Evolutionary conservation across 2,888 invertebrate species (phyloP), one percentile per base, ranked within the genome.

Genomic region (Oegoconia quadripuncta): DNA sequence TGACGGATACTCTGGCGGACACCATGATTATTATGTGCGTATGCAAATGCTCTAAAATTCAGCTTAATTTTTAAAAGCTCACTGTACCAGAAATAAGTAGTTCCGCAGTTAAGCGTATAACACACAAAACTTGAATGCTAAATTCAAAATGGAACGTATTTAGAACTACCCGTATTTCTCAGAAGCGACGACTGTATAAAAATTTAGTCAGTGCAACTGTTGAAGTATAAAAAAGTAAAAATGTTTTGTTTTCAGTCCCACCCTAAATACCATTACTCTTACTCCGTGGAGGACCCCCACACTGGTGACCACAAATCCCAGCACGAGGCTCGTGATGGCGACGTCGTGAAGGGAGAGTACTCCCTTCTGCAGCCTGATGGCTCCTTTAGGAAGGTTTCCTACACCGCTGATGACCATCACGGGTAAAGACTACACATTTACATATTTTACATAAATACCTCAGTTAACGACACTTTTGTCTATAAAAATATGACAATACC

Each of bases 311-410:
- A 90, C 73, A 90, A 90, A 68, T 86, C 89, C 56, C 90, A 90
- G 66, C 81, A 88, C 38, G 90, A 90, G 64, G 75, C 75, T 55
- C 86, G 88, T 29, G 89, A 90, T 62, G 92, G 92, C 15, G 89
- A 91, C 51, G 89, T 89, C 30, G 91, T 92, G 36, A 89, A 90
- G 65, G 92, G 92, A 42, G 90, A 91, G 54, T 92, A 92, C 74
- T 90, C 89, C 18, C 77, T 90, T 37, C 83, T 90, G 48, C 90
- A 90, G 63, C 89, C 90, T 14, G 90, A 89, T 56, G 90, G 90
- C 48, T 88, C 90, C 43, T 79, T 89, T 71, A 87, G 90, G 61
- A 90, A 89, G 52, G 90, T 90, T 16, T 82, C 89, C 48, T 90
- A 91, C 75, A 78, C 86, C 51, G 90, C 90, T 50, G 90, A 90